Conservation (phyloP, 2,888 invertebrate genomes). For the Lacanobia wlatinum region DNA sequence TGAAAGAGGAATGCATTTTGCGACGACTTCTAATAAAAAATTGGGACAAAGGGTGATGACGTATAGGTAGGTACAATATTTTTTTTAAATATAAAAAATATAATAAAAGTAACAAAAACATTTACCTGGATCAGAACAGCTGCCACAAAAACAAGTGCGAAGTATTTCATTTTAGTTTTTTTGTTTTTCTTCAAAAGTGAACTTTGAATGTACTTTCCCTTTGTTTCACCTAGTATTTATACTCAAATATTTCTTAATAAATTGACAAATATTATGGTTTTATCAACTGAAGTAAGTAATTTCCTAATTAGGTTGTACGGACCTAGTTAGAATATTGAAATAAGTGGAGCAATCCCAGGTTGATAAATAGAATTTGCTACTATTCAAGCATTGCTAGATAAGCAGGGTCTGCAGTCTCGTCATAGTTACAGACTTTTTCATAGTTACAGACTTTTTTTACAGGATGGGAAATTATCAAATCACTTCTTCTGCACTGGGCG, state of each 20-base stretch:
- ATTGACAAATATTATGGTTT: conserved; percentile 26
- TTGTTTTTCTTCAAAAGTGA: conserved; percentile 26
- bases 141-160: conserved; percentile 66
- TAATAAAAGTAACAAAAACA: background rate
- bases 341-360: conserved; percentile 26
- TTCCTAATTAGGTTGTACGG: conserved; percentile 20
- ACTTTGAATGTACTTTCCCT: conserved; percentile 45
- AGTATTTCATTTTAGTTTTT: conserved; percentile 74
- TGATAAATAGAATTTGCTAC: conserved; percentile 7
- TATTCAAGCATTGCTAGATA: too few species aligned
- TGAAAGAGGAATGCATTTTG: too few species aligned
- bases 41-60: too few species aligned
- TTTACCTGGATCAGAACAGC: conserved; percentile 74
- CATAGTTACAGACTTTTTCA: too few species aligned
- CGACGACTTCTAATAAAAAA: too few species aligned
- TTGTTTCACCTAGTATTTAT: conserved; percentile 36
- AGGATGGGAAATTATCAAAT: too few species aligned
- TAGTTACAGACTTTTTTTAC: too few species aligned
- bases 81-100: too few species aligned
- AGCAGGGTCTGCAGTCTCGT: too few species aligned
- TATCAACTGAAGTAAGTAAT: conserved; percentile 24
- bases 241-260: conserved; percentile 36
- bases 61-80: background rate
- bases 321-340: background rate
- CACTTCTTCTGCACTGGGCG: too few species aligned